Conservation (phyloP, 1,140 invertebrate genomes). For the Aphidius gifuensis region DNA sequence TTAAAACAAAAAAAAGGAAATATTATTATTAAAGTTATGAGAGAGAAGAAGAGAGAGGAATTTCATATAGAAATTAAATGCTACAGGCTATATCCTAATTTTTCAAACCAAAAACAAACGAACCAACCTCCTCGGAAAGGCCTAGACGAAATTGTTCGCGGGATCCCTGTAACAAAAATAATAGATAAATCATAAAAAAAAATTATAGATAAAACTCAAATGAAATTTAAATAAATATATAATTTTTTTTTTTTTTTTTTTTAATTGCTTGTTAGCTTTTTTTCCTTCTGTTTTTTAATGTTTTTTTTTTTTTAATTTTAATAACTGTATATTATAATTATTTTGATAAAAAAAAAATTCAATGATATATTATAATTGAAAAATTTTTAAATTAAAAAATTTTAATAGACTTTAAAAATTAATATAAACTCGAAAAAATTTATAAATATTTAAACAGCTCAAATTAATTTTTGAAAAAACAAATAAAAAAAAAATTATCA, state of each 20-base stretch:
- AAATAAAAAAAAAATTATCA: too few species aligned
- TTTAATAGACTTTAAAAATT: too few species aligned
- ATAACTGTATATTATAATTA: too few species aligned
- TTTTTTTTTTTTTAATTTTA: too few species aligned
- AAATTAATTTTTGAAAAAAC: too few species aligned
- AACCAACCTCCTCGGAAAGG: conserved; percentile 55
- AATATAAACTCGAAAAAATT: too few species aligned
- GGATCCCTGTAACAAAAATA: conserved; percentile 54
- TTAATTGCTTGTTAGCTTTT: too few species aligned
- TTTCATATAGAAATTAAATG: conserved; percentile 27
- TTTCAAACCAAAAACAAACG: conserved; percentile 45
- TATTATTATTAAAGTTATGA: neutral
- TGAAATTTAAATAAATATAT: conserved; percentile 30
- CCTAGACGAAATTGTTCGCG: conserved; percentile 53
- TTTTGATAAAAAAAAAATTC: too few species aligned
- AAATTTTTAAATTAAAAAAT: too few species aligned
- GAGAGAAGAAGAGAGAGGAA: conserved; percentile 25
- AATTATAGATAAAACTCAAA: conserved; percentile 43
- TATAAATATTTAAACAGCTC: too few species aligned
- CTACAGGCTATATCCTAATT: conserved; percentile 44
- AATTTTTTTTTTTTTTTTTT: conserved; percentile 14
- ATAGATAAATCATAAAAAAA: conserved; percentile 48
- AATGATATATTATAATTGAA: too few species aligned
- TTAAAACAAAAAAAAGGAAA: neutral
- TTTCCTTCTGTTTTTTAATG: too few species aligned